phyloP scores from a whole-genome alignment of 2,888 invertebrate species.

The Drosophila fulvimacula region DNA sequence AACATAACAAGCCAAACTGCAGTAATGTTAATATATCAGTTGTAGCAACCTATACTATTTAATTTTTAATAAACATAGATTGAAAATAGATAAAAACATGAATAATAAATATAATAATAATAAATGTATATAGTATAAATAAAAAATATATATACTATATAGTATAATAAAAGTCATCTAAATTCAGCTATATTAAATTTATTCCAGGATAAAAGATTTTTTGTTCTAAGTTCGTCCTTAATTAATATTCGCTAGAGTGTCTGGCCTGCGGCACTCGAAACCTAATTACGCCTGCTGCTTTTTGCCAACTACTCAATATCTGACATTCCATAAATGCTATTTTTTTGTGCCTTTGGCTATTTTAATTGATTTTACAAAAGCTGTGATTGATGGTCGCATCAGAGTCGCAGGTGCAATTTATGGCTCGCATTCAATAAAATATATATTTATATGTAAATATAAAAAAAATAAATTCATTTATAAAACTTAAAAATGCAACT shows the following conservation, averaged over 20 bases:
- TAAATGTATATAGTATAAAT: too few species aligned
- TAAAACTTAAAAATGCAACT: conserved; percentile 11
- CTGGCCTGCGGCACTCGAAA: neutral
- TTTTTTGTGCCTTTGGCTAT: conserved; percentile 22
- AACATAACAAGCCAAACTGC: too few species aligned
- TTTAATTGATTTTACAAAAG: conserved; percentile 55
- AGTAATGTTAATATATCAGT: too few species aligned
- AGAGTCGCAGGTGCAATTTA: conserved; percentile 63
- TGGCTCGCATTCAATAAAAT: conserved; percentile 27
- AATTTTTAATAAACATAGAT: too few species aligned
- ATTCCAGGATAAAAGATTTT: neutral
- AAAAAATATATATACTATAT: neutral
- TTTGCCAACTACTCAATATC: neutral
- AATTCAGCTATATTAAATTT: neutral
- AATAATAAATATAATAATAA: too few species aligned
- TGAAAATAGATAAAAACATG: too few species aligned
- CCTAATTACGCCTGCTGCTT: neutral
- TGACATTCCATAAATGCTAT: neutral
- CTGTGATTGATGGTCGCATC: conserved; percentile 48
- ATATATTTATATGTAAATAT: neutral
- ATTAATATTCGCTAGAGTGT: neutral
- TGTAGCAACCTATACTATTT: too few species aligned
- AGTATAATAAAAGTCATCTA: neutral
- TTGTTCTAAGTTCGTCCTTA: neutral
- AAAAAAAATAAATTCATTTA: conserved; percentile 17